A percentile compares a stretch with the other conserved stretches of the same genome.
Evolutionary conservation across 2,113 vertebrate species (phyloP).

Genomic region (Psittacara wagleri): DNA sequence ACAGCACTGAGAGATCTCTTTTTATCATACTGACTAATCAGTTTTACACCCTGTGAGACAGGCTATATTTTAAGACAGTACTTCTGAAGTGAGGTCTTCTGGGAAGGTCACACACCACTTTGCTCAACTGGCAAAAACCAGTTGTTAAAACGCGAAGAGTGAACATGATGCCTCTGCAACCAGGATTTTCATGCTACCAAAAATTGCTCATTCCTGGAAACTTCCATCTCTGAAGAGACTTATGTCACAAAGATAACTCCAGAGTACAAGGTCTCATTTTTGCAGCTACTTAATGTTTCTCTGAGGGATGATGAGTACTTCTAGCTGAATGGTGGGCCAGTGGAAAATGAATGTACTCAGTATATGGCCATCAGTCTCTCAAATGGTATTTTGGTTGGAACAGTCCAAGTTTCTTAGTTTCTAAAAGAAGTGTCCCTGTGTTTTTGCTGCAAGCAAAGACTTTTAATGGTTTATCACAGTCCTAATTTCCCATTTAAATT

Average conservation of each 20-base stretch:
- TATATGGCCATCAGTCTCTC: background rate
- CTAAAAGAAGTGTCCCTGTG: background rate
- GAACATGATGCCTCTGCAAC: background rate
- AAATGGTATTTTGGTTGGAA: background rate
- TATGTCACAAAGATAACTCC: background rate
- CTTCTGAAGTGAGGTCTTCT: background rate
- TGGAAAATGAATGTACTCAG: background rate
- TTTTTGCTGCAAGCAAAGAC: background rate
- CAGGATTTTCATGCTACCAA: background rate
- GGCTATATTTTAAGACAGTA: background rate
- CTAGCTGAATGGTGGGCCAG: background rate
- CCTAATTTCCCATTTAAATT: constrained; percentile 35
- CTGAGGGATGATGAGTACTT: background rate
- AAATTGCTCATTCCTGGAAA: constrained; percentile 1
- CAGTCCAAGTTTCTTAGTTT: background rate
- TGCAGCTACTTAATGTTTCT: background rate
- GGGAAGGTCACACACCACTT: background rate
- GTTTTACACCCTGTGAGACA: background rate
- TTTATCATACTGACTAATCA: background rate
- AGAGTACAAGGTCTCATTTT: background rate
- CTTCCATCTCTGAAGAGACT: background rate
- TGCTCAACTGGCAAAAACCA: background rate
- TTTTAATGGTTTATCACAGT: background rate
- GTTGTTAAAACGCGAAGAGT: background rate
- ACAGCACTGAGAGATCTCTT: background rate